Evolutionary conservation across 2,888 invertebrate genomes (phyloP).

Genomic region (Prosapia bicincta): DNA sequence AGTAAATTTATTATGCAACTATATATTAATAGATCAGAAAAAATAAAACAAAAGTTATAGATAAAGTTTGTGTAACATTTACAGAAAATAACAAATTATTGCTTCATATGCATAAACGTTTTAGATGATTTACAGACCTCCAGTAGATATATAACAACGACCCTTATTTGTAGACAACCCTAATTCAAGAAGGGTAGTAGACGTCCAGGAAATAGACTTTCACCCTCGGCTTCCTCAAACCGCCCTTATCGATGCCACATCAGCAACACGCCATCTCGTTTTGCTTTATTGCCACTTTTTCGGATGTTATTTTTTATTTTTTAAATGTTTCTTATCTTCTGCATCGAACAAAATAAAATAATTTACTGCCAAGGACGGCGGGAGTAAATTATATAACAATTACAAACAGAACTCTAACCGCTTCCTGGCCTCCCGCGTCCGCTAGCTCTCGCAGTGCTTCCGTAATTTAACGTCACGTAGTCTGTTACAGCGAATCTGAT

Average conservation of each 20-base stretch:
- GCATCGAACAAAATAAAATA: background rate
- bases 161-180: background rate
- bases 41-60: too few relatives aligned
- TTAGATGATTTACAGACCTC: background rate
- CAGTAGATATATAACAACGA: background rate
- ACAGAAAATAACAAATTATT: too few relatives aligned
- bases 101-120: too few relatives aligned
- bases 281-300: background rate
- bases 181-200: background rate
- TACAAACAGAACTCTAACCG: background rate
- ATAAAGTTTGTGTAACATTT: too few relatives aligned
- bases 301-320: background rate
- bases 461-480: too few relatives aligned
- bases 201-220: background rate
- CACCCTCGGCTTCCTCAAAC: background rate
- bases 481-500: too few relatives aligned
- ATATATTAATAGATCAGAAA: too few relatives aligned
- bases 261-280: background rate
- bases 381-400: background rate
- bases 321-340: background rate
- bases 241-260: background rate
- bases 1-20: too few relatives aligned
- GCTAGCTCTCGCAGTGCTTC: too few relatives aligned
- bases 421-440: too few relatives aligned
- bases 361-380: background rate